phyloP scores from a whole-genome alignment of 1,140 invertebrate genomes.

The Agraylea sexmaculata region DNA sequence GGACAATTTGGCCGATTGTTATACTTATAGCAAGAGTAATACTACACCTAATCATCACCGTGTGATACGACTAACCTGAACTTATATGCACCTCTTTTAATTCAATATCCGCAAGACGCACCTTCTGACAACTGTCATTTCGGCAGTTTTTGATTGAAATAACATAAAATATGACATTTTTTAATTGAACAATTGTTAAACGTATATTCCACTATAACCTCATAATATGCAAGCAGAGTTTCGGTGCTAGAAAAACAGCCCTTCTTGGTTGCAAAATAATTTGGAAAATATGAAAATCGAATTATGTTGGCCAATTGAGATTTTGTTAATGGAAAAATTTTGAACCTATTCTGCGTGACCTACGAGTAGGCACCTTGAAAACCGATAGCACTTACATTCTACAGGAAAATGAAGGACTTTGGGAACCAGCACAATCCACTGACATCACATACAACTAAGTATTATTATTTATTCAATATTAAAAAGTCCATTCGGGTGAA shows the following conservation, averaged over 20 bases:
- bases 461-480: slow-evolving; percentile 6
- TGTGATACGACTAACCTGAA: no score
- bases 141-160: no score
- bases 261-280: slow-evolving; percentile 10
- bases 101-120: no score
- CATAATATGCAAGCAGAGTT: no score
- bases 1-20: no score
- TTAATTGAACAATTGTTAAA: no score
- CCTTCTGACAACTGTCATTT: no score
- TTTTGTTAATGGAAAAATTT: slow-evolving; percentile 18
- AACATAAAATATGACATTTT: no score
- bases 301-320: not conserved
- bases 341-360: slow-evolving; percentile 23
- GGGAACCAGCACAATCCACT: slow-evolving; percentile 22
- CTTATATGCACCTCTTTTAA: no score
- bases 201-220: no score
- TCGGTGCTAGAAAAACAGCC: slow-evolving; percentile 48
- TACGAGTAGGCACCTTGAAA: slow-evolving; percentile 18
- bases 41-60: no score
- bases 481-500: slow-evolving; percentile 2
- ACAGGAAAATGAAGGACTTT: slow-evolving; percentile 20
- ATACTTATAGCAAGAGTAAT: no score
- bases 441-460: slow-evolving; percentile 20
- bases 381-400: slow-evolving; percentile 20
- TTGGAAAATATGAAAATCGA: slow-evolving; percentile 19